Evolutionary conservation across 2,113 vertebrate species (phyloP), one percentile per base, ranked within the genome.

Genomic region (Daphoenositta chrysoptera): DNA sequence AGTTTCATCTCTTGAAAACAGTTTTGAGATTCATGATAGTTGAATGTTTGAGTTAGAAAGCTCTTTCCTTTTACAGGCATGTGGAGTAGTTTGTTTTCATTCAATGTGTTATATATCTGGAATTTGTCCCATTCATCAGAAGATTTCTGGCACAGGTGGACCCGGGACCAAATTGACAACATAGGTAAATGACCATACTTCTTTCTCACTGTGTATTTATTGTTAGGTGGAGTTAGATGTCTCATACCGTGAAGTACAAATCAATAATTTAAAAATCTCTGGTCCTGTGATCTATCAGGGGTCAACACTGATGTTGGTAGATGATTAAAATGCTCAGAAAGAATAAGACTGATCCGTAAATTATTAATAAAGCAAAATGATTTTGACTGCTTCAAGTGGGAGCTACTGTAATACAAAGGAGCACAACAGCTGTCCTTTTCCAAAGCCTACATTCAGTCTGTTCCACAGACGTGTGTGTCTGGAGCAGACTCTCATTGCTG

Each of bases 11-110:
- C 18, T 33, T 26, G 1, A 3, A 28, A 81, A 31, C 5, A 56
- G 13, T 65, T 76, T 61, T 77, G 37, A 2, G 1, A 42, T 47
- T 63, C 13, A 17, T 73, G 23, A 26, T 37, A 15, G 35, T 21
- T 72, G 48, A 65, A 83, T 35, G 2, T 53, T 45, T 58, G 33
- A 53, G 6, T 64, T 61, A 72, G 45, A 87, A 84, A 91, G 33
- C 11, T 84, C 30, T 87, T 50, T 90, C 37, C 10, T 89, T 90
- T 65, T 78, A n/a, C 87, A 98, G 98, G 98, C 51, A 73, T 98
- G 7, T 98, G 98, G 98, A 98, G 98, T 76, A 98, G 98, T 83
- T 97, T 98, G 79, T 98, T 98, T 95, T 98, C 98, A 53, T 28
- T 98, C 54, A 98, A 98, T 94, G 73, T 98, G 70, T 96, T 98